Conservation (phyloP, 2,113 vertebrate genomes). For the Lagopus leucura region DNA sequence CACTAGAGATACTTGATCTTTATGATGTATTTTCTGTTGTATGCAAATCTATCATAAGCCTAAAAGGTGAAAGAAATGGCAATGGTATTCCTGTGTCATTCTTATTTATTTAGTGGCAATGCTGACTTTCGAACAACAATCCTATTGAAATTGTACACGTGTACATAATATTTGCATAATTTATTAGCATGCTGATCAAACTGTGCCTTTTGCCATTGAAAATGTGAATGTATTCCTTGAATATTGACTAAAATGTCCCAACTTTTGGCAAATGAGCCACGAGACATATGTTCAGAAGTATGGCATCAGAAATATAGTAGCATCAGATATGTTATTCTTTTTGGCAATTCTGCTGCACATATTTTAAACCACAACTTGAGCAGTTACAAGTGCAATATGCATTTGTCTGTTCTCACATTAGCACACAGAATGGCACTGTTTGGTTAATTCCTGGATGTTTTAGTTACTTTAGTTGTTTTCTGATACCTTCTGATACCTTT, state of each 20-base stretch:
- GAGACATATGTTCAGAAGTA: slow-evolving; percentile 76
- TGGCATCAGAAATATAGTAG: slow-evolving; percentile 57
- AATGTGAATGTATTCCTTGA: slow-evolving; percentile 68
- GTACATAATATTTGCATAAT: slow-evolving; percentile 74
- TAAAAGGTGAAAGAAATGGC: slow-evolving; percentile 79
- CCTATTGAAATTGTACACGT: slow-evolving; percentile 68
- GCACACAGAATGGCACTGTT: slow-evolving; percentile 7
- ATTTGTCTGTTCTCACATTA: slow-evolving; percentile 36
- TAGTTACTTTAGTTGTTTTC: not conserved
- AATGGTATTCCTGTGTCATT: slow-evolving; percentile 66
- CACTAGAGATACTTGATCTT: slow-evolving; percentile 83
- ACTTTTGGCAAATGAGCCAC: slow-evolving; percentile 72
- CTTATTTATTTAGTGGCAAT: slow-evolving; percentile 58
- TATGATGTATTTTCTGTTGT: slow-evolving; percentile 82
- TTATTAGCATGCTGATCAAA: slow-evolving; percentile 65
- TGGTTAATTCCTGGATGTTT: slow-evolving; percentile 22
- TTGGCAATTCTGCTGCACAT: slow-evolving; percentile 62
- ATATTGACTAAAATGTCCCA: slow-evolving; percentile 73
- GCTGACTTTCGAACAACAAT: slow-evolving; percentile 67
- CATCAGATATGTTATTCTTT: slow-evolving; percentile 46
- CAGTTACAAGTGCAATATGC: slow-evolving; percentile 63
- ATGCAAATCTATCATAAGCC: slow-evolving; percentile 79
- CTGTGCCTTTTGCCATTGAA: slow-evolving; percentile 75
- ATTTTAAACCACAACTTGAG: slow-evolving; percentile 56
- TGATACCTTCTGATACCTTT: not conserved